Evolutionary conservation across 2,113 vertebrate genomes (phyloP).

Genomic region (Porphyrio hochstetteri): DNA sequence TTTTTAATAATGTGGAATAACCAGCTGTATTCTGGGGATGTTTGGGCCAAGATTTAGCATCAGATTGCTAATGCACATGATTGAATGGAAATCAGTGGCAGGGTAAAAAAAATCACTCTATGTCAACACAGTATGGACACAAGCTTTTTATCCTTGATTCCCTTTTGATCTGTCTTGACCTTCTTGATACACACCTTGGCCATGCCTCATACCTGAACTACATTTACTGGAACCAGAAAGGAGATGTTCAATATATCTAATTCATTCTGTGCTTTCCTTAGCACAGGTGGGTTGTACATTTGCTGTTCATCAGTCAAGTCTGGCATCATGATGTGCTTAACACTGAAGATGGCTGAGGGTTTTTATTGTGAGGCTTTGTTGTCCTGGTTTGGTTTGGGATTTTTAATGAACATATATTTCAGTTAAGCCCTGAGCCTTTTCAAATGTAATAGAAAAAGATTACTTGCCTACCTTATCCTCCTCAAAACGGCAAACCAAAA

Average conservation of each 20-base stretch:
- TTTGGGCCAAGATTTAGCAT: neutral
- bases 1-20: neutral
- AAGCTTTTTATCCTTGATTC: neutral
- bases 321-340: rapidly evolving
- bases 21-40: neutral
- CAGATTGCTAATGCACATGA: rapidly evolving
- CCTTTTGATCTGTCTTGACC: neutral
- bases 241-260: neutral
- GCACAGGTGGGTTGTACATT: neutral
- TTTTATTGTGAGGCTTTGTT: rapidly evolving
- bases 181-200: neutral
- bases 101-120: neutral
- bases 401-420: neutral
- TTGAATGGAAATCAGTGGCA: neutral
- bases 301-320: neutral
- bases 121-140: neutral
- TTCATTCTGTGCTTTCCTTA: neutral
- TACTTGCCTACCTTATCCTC: neutral
- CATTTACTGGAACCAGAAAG: neutral
- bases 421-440: neutral
- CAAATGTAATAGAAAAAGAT: neutral
- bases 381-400: neutral
- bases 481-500: neutral
- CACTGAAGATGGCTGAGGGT: rapidly evolving
- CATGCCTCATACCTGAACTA: neutral